Conservation (phyloP, 2,113 vertebrate genomes). For the Carlito syrichta region DNA sequence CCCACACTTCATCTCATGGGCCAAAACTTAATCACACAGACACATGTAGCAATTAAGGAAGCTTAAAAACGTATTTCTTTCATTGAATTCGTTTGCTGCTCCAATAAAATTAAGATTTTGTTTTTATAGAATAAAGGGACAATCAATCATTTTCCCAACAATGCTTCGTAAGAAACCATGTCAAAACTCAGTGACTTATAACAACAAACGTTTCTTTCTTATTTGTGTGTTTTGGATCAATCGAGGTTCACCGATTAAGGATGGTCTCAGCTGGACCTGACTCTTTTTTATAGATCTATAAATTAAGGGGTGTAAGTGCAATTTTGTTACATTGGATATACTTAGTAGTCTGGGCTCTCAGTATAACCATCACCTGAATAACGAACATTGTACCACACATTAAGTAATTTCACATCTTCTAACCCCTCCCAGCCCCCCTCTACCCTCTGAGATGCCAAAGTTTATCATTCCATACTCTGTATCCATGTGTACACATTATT, state of each 20-base stretch:
- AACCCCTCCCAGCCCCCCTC: not conserved
- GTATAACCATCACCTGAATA: not conserved
- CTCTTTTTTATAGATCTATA: not conserved
- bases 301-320: not conserved
- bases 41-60: not conserved
- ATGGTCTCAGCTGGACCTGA: not conserved
- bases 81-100: not conserved
- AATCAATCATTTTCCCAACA: not conserved
- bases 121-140: not conserved
- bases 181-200: not conserved
- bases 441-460: not conserved
- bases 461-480: not conserved
- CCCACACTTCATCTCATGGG: not conserved
- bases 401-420: not conserved
- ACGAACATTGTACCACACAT: not conserved
- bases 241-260: not conserved
- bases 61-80: not conserved
- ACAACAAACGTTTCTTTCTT: not conserved
- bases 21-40: not conserved
- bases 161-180: not conserved
- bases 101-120: not conserved
- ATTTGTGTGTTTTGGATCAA: not conserved
- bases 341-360: not conserved
- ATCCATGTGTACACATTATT: not conserved
- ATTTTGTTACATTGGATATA: not conserved